These are phyloP conservation scores for Nibea albiflora DNA, from an alignment of 2,113 vertebrate species.

Conservation along the genomic window DNA sequence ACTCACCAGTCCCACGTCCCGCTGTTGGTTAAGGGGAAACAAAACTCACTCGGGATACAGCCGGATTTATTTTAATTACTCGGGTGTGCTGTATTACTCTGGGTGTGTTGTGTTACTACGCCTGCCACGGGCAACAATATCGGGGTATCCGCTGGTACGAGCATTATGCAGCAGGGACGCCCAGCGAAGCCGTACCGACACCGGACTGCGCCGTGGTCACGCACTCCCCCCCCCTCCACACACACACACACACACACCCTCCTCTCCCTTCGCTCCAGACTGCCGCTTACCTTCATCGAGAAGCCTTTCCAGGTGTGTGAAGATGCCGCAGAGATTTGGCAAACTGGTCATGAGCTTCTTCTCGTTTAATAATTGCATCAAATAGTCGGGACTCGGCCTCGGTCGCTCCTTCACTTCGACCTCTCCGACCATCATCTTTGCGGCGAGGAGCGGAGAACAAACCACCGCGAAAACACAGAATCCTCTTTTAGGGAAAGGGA, in stretches of 20 bases:
- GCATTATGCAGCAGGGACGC: constrained; percentile 49
- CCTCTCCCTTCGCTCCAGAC: neutral
- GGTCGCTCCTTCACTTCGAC: constrained; percentile 90
- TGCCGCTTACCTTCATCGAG: constrained; percentile 86
- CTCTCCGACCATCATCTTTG: constrained; percentile 90
- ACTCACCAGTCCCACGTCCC: neutral
- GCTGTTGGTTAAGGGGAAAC: neutral
- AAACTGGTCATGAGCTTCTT: constrained; percentile 89
- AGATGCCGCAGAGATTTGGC: constrained; percentile 89
- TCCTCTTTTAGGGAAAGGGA: constrained; percentile 72
- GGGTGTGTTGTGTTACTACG: constrained; percentile 1
- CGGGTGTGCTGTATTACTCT: neutral
- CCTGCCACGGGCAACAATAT: constrained; percentile 7
- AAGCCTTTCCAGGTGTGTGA: constrained; percentile 88
- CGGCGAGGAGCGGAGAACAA: constrained; percentile 77
- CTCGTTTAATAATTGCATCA: constrained; percentile 89
- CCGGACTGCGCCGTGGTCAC: constrained; percentile 64
- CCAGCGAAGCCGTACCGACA: constrained; percentile 41
- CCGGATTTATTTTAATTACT: neutral
- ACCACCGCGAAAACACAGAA: constrained; percentile 77
- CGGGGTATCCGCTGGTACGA: neutral
- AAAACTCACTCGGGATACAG: neutral
- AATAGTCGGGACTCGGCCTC: constrained; percentile 90
- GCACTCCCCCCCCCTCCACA: constrained; percentile 3
- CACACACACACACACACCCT: too few species aligned